A percentile compares a stretch with the other conserved stretches of the same genome.
Conservation (phyloP, 2,888 invertebrate species). For the Heliconius cydno region DNA sequence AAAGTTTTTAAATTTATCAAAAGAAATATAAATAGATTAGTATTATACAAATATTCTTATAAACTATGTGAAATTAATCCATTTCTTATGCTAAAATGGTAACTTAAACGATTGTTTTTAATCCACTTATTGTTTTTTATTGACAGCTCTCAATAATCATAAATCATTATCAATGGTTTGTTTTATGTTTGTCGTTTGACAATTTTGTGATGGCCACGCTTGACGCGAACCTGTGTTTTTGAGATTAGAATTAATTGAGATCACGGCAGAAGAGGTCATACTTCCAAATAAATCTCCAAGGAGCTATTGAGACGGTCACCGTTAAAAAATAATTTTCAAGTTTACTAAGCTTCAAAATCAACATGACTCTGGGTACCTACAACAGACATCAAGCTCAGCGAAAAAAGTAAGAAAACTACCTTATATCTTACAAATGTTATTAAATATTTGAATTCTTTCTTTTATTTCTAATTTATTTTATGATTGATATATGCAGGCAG, state of each 20-base stretch:
- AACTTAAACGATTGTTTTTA: background rate
- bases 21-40: background rate
- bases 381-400: constrained; percentile 76
- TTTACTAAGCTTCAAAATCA: constrained; percentile 37
- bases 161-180: constrained; percentile 36
- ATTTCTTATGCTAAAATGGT: background rate
- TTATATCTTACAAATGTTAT: constrained; percentile 9
- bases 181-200: constrained; percentile 36
- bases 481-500: constrained; percentile 65
- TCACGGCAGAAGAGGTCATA: constrained; percentile 45
- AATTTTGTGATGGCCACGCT: constrained; percentile 50
- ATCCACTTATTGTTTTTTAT: constrained; percentile 12
- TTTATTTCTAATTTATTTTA: constrained; percentile 35
- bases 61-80: background rate
- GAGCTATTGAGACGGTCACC: background rate
- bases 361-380: constrained; percentile 78
- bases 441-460: constrained; percentile 28
- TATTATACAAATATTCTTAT: background rate
- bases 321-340: constrained; percentile 10
- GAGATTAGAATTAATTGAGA: constrained; percentile 53
- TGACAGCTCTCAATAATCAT: constrained; percentile 35
- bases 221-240: constrained; percentile 45
- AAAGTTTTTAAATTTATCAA: background rate
- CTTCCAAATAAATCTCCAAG: background rate
- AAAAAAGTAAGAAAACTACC: constrained; percentile 66